phyloP scores from a whole-genome alignment of 2,113 vertebrate genomes.

The Anas platyrhynchos region DNA sequence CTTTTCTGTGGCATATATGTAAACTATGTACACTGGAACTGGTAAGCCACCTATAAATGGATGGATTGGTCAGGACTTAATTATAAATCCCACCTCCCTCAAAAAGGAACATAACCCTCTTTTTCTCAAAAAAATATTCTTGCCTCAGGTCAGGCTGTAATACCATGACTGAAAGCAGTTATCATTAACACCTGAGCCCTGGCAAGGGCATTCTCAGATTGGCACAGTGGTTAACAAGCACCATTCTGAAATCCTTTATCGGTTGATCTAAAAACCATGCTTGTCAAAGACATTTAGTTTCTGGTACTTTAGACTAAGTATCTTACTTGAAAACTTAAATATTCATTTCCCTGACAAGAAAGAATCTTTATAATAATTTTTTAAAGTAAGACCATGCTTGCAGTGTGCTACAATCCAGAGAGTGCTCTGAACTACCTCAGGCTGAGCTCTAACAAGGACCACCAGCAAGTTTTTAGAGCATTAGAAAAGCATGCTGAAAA shows the following conservation, averaged over 20 bases:
- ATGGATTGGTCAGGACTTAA: not conserved
- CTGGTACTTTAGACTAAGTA: not conserved
- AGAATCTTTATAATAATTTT: not conserved
- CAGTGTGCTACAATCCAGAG: not conserved
- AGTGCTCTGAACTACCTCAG: not conserved
- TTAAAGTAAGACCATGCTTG: not conserved
- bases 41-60: not conserved
- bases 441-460: not conserved
- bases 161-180: not conserved
- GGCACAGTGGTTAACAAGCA: not conserved
- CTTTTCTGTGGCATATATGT: not conserved
- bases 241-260: not conserved
- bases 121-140: not conserved
- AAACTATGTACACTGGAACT: not conserved
- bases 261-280: fast-evolving
- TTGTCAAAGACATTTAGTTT: not conserved
- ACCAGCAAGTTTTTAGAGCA: not conserved
- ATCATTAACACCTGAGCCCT: not conserved
- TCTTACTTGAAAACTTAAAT: not conserved
- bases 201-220: fast-evolving
- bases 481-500: not conserved
- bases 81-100: not conserved
- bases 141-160: not conserved
- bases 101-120: not conserved
- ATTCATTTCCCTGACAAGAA: not conserved